Evolutionary conservation across 2,888 invertebrate genomes (phyloP).

Genomic region (Protonemura montana): DNA sequence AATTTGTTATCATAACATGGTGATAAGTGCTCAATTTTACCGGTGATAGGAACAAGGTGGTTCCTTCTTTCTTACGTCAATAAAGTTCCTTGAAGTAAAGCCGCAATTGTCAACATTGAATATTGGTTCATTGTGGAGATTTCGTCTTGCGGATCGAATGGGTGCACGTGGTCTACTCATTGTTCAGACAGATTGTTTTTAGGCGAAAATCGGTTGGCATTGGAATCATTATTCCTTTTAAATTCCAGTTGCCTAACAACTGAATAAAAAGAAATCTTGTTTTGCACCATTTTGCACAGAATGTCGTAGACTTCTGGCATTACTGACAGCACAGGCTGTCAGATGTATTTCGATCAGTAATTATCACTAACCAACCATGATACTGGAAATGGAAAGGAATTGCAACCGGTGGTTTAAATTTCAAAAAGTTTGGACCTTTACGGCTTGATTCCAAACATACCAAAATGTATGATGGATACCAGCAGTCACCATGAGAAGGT

Average conservation of each 20-base stretch:
- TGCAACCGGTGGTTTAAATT: background rate
- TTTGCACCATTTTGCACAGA: background rate
- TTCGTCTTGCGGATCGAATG: too few relatives aligned
- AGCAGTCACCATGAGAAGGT: background rate
- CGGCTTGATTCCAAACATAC: background rate
- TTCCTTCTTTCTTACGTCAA: too few relatives aligned
- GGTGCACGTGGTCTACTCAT: too few relatives aligned
- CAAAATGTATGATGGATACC: background rate
- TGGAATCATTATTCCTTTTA: background rate
- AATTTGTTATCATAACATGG: background rate
- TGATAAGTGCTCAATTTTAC: background rate
- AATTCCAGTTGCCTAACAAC: background rate
- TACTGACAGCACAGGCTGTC: background rate
- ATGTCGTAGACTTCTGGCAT: background rate
- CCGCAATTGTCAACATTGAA: too few relatives aligned
- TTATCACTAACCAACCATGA: background rate
- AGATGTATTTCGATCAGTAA: background rate
- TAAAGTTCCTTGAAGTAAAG: too few relatives aligned
- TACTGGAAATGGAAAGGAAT: background rate
- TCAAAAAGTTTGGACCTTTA: background rate
- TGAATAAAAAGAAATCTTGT: background rate
- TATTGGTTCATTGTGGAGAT: too few relatives aligned
- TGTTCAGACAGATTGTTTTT: too few relatives aligned
- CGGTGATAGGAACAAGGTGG: too few relatives aligned
- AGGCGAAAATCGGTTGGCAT: too few relatives aligned